These are phyloP conservation scores for Muscicapa striata DNA, from an alignment of 2,797 vertebrate genomes.

Conservation along the genomic window DNA sequence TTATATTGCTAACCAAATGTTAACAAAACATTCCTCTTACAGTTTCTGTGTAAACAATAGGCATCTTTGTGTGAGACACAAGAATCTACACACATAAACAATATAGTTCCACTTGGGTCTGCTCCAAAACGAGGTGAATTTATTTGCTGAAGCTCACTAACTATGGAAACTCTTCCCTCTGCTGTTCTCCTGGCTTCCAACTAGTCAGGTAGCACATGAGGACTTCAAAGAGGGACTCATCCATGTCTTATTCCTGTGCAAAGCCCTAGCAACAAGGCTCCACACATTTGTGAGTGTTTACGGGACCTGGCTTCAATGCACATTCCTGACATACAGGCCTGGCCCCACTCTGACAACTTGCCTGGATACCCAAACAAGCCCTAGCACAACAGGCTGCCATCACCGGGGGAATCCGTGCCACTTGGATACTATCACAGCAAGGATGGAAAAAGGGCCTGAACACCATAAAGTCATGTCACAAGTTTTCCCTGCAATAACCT, in stretches of 20 bases:
- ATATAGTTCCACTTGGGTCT: not conserved
- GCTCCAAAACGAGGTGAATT: not conserved
- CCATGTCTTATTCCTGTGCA: not conserved
- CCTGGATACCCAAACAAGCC: slow-evolving; percentile 43
- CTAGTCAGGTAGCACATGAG: not conserved
- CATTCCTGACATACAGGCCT: slow-evolving; percentile 39
- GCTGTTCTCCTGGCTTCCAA: not conserved
- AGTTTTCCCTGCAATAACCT: not conserved
- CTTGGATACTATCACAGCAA: not conserved
- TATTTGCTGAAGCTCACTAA: not conserved
- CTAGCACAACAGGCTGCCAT: not conserved
- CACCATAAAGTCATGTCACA: not conserved
- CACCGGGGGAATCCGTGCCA: not conserved
- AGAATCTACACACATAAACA: not conserved
- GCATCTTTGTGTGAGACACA: not conserved
- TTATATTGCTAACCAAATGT: slow-evolving; percentile 6
- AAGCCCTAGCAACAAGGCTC: slow-evolving; percentile 42
- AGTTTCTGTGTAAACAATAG: slow-evolving; percentile 37
- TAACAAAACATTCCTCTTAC: slow-evolving; percentile 21
- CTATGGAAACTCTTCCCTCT: not conserved
- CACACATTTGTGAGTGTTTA: not conserved
- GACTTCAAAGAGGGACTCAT: not conserved
- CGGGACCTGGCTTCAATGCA: not conserved
- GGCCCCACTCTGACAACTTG: not conserved
- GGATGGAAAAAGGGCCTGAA: not conserved